Base-by-base conservation (phyloP, 2,888 invertebrate species). In the Digitonthophagus gazella region DNA sequence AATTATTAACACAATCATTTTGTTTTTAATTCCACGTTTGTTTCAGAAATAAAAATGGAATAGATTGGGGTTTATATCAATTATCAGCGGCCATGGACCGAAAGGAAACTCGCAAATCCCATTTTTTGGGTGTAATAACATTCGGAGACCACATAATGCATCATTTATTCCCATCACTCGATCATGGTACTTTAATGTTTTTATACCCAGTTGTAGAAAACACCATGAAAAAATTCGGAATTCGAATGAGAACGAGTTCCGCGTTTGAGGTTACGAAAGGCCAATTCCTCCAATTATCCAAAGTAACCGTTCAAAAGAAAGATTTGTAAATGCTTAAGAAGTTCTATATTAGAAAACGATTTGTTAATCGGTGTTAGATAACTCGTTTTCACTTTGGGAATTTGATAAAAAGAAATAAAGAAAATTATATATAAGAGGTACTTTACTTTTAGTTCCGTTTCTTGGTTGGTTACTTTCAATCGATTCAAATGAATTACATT, bases 101-200 rank as follows among this genome's bases (percentile, higher is more conserved):
- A 70, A 83, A 85, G 11, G 90, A 93, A 72, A 84, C 90, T 66
- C 88, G 88, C 18, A 87, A 89, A 15, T 89, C 88, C 56, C 87
- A 89, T 72, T 90, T 92, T 77, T 82, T 91, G 72, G 88, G 88
- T 0, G 79, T 93, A 64, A 91, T 91, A 0, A 86, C 89, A 71
- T 95, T 93, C 75, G 95, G 95, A 0, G 90, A 92, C 71, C 95
- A 95, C 78, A 85, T 86, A 0, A 83, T 95, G 1, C 95, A 95
- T 80, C 95, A 95, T 81, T 83, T 95, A 19, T 91, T 95, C 76
- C 95, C 95, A 0, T 91, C 93, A 0, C 76, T 95, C 57, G 95
- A 95, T 79, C 94, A 95, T 76, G 90, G 89, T 0, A 86, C 89
- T 66, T 80, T 95, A 15, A 86, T 87, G 4, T 86, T 89, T 64